Evolutionary conservation across 2,113 vertebrate species (phyloP).

Genomic region (Albula glossodonta): DNA sequence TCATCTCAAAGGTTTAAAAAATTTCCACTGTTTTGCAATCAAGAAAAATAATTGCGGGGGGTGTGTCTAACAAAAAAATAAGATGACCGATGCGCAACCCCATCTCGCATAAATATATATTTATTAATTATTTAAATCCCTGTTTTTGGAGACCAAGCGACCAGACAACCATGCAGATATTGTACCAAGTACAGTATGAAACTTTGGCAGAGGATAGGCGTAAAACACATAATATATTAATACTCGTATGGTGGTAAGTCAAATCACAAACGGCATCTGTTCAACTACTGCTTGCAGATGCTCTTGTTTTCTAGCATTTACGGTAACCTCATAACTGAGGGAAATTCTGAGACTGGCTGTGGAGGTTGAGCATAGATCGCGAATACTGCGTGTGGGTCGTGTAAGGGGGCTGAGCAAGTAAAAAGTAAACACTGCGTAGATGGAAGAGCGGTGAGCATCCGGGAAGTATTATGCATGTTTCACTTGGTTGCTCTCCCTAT

Average conservation of each 20-base stretch:
- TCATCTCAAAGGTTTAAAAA: not conserved
- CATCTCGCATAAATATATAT: not conserved
- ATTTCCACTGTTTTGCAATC: not conserved
- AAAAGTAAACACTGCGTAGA: constrained; percentile 16
- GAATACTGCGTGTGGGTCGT: constrained; percentile 14
- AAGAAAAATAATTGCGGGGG: not conserved
- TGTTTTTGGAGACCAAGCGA: not conserved
- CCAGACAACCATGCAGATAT: not conserved
- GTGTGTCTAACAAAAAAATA: not conserved
- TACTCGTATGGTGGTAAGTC: not conserved
- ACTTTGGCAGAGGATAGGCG: not conserved
- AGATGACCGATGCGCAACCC: not conserved
- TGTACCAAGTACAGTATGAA: not conserved
- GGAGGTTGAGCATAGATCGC: constrained; percentile 3
- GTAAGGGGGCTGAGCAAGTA: not conserved
- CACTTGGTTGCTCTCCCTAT: not conserved
- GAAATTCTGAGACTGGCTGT: not conserved
- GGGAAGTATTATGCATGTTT: not conserved
- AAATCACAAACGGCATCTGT: not conserved
- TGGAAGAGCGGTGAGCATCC: not conserved
- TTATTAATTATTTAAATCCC: not conserved
- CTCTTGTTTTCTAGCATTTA: constrained; percentile 6
- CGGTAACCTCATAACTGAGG: constrained; percentile 18
- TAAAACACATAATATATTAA: not conserved
- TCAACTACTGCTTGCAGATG: not conserved